Percentiles rank a stretch among this genome's conserved stretches.
These are phyloP conservation scores for Cathartes aura DNA, from an alignment of 2,113 vertebrate species.

Conservation along the genomic window DNA sequence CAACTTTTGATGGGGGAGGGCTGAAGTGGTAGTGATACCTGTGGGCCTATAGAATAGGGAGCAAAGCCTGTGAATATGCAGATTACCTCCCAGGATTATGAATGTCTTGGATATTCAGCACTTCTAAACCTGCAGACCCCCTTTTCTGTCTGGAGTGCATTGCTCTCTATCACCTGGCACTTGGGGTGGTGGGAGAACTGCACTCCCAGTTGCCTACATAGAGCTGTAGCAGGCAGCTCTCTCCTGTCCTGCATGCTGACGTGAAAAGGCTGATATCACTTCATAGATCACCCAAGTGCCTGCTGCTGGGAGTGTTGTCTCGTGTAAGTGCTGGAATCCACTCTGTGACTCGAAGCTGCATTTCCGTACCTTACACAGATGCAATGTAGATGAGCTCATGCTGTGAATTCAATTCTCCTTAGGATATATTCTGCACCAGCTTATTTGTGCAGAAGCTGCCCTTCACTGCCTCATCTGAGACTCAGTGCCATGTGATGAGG, in stretches of 20 bases:
- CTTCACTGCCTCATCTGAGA: neutral
- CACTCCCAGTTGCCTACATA: neutral
- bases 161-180: neutral
- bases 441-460: neutral
- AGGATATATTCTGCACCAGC: neutral
- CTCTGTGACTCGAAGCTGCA: neutral
- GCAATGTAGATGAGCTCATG: neutral
- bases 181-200: neutral
- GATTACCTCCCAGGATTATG: neutral
- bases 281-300: neutral
- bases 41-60: neutral
- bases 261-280: neutral
- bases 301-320: neutral
- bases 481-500: neutral
- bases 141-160: neutral
- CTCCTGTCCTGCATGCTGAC: neutral
- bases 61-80: neutral
- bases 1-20: rapidly evolving
- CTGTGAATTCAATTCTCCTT: neutral
- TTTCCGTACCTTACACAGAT: neutral
- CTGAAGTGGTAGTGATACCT: neutral
- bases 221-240: neutral
- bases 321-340: neutral
- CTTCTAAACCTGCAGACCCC: neutral
- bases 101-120: neutral